Conservation (phyloP, 2,113 vertebrate genomes). For the Nematolebias whitei region DNA sequence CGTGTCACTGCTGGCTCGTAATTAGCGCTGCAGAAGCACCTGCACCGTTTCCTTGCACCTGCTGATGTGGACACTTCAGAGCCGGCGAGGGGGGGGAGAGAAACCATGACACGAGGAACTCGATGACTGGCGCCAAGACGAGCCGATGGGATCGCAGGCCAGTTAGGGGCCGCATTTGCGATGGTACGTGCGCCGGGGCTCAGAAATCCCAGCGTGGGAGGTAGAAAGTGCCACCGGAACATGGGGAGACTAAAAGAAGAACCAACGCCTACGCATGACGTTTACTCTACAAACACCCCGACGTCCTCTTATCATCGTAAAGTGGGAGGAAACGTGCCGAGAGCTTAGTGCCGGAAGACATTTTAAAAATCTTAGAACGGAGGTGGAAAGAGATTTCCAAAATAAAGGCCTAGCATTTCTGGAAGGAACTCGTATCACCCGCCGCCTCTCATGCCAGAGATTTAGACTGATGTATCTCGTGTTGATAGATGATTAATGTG, state of each 20-base stretch:
- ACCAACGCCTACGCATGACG: slow-evolving; percentile 52
- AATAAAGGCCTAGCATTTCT: too few species aligned
- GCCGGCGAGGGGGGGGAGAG: too few species aligned
- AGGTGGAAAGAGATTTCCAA: too few species aligned
- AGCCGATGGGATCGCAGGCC: slow-evolving; percentile 5
- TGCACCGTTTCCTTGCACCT: slow-evolving; percentile 35
- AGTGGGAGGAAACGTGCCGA: slow-evolving; percentile 6
- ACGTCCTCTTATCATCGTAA: slow-evolving; percentile 6
- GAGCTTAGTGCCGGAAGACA: not conserved
- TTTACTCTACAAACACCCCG: slow-evolving; percentile 47
- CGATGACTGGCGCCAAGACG: not conserved
- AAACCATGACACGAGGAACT: slow-evolving; percentile 7
- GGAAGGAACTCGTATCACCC: too few species aligned
- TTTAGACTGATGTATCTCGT: too few species aligned
- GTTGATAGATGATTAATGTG: too few species aligned
- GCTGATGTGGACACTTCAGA: slow-evolving; percentile 58
- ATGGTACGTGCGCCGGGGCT: too few species aligned
- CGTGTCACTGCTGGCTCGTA: slow-evolving; percentile 48
- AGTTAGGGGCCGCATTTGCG: too few species aligned
- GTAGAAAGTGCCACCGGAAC: slow-evolving; percentile 30
- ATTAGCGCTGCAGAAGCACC: slow-evolving; percentile 53
- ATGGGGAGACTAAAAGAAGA: slow-evolving; percentile 35
- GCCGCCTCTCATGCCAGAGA: too few species aligned
- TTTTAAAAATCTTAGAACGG: slow-evolving; percentile 8
- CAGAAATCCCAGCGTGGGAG: slow-evolving; percentile 36